Evolutionary conservation across 1,140 invertebrate genomes (phyloP).

Genomic region (Drosophila truncata): DNA sequence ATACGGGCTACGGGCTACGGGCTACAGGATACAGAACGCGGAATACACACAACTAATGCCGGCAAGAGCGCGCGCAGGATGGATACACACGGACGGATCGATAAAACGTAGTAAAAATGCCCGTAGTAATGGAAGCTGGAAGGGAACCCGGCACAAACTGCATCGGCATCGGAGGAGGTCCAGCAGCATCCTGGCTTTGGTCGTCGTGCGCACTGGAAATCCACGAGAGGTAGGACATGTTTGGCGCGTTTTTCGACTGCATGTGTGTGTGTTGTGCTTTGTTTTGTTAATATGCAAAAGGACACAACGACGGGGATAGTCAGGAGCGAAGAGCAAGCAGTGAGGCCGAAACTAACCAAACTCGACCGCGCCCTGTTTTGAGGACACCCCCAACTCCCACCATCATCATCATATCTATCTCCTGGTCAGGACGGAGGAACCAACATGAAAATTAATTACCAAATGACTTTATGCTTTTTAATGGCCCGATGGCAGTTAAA

Average conservation of each 20-base stretch:
- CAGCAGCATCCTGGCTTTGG: slow-evolving; percentile 33
- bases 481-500: slow-evolving; percentile 78
- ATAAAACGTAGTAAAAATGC: slow-evolving; percentile 84
- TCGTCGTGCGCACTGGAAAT: slow-evolving; percentile 77
- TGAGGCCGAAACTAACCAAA: slow-evolving; percentile 6
- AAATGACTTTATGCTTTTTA: slow-evolving; percentile 84
- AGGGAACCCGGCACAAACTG: slow-evolving; percentile 32
- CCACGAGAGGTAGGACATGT: slow-evolving; percentile 83
- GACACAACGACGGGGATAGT: background rate
- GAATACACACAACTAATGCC: slow-evolving; percentile 29
- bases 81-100: slow-evolving; percentile 60
- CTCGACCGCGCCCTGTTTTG: slow-evolving; percentile 27
- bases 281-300: slow-evolving; percentile 47
- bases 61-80: slow-evolving; percentile 12
- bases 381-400: background rate
- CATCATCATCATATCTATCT: slow-evolving; percentile 5
- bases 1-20: slow-evolving; percentile 7
- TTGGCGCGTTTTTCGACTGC: slow-evolving; percentile 77
- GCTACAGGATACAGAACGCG: slow-evolving; percentile 8
- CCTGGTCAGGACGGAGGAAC: slow-evolving; percentile 21
- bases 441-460: slow-evolving; percentile 82
- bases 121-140: slow-evolving; percentile 84
- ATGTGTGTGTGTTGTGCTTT: slow-evolving; percentile 24
- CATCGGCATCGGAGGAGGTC: slow-evolving; percentile 27
- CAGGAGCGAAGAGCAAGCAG: background rate